Evolutionary conservation across 2,113 vertebrate genomes (phyloP).

Genomic region (Chaetops frenatus): DNA sequence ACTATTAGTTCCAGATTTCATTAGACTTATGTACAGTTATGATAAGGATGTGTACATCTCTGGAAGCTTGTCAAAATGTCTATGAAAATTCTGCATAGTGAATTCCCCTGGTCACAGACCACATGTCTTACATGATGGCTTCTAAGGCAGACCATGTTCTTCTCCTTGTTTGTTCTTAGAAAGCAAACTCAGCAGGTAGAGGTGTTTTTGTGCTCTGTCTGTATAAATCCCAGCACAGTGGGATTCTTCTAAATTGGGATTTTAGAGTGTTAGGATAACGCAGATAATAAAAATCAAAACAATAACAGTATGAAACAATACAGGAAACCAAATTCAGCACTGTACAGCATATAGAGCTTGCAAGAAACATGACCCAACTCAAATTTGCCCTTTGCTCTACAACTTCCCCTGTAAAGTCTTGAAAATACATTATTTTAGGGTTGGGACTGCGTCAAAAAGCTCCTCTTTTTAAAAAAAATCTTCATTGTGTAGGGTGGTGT

Average conservation of each 20-base stretch:
- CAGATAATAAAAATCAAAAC: slow-evolving; percentile 27
- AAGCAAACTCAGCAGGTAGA: background rate
- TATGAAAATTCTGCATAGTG: background rate
- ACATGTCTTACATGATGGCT: background rate
- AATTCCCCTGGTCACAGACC: background rate
- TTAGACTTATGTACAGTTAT: background rate
- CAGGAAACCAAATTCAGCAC: background rate
- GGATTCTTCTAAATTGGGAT: background rate
- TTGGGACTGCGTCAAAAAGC: background rate
- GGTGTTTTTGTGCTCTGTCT: background rate
- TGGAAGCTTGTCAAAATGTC: slow-evolving; percentile 10
- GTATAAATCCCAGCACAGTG: background rate
- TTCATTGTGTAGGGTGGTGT: background rate
- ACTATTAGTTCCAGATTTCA: slow-evolving; percentile 41
- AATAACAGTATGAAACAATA: background rate
- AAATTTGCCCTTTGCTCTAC: slow-evolving; percentile 23
- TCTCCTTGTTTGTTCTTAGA: background rate
- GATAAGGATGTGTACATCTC: slow-evolving; percentile 19
- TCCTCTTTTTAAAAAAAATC: background rate
- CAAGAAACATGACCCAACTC: background rate
- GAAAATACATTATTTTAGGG: background rate
- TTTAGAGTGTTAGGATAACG: background rate
- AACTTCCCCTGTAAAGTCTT: slow-evolving; percentile 7
- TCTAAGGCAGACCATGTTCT: background rate
- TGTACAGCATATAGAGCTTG: background rate